phyloP scores from a whole-genome alignment of 2,113 vertebrate species.

The Nettapus auritus region DNA sequence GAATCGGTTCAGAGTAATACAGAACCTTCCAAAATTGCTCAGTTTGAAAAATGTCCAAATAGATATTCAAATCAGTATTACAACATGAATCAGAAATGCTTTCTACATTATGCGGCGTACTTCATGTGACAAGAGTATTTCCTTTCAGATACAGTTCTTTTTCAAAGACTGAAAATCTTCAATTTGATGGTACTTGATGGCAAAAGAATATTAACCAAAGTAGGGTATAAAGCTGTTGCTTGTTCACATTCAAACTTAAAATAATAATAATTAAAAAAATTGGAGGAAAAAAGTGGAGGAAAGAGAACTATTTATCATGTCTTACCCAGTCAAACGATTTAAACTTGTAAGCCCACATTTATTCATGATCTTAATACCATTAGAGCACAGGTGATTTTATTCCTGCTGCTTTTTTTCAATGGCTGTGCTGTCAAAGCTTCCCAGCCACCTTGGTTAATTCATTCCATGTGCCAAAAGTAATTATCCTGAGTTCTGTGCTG shows the following conservation, averaged over 20 bases:
- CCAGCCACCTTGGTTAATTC: constrained; percentile 8
- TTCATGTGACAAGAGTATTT: constrained; percentile 27
- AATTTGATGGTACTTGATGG: background rate
- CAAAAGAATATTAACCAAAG: background rate
- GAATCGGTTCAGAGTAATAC: background rate
- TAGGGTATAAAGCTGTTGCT: background rate
- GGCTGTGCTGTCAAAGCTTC: background rate
- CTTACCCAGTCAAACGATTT: background rate
- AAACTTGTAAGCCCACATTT: background rate
- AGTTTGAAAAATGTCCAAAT: constrained; percentile 3
- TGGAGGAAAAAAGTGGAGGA: background rate
- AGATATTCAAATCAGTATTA: constrained; percentile 20
- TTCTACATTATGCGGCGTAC: background rate
- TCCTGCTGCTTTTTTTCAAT: background rate
- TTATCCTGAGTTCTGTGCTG: background rate
- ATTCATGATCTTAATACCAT: background rate
- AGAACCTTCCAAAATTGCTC: background rate
- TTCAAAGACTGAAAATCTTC: constrained; percentile 7
- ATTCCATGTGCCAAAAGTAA: background rate
- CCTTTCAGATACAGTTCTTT: background rate
- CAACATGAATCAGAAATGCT: constrained; percentile 31
- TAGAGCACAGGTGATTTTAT: background rate
- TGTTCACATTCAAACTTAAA: constrained; percentile 15
- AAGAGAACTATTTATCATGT: background rate
- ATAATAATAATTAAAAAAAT: background rate